Evolutionary conservation across 2,113 vertebrate genomes (phyloP).

Genomic region (Glaucomys volans): DNA sequence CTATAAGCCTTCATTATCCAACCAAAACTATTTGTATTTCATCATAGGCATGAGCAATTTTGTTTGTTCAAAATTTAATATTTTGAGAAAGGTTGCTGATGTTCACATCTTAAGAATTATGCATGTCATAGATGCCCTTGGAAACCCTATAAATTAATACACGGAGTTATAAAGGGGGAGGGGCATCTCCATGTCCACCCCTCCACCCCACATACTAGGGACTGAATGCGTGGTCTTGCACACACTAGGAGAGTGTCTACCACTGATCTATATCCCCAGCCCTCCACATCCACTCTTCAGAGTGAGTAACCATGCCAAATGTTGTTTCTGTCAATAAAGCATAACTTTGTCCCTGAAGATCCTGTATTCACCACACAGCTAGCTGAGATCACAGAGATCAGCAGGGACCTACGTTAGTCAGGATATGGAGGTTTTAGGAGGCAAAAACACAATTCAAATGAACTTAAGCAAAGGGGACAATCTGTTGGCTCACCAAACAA

Average conservation of each 20-base stretch:
- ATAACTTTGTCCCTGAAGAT: fast-evolving
- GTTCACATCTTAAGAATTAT: neutral
- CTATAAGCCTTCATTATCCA: neutral
- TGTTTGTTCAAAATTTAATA: neutral
- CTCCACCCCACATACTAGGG: too few species aligned
- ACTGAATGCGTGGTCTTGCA: too few species aligned
- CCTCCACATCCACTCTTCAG: neutral
- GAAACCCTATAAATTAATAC: neutral
- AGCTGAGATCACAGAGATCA: neutral
- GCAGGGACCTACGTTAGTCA: neutral
- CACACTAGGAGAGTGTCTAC: too few species aligned
- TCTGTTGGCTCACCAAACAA: neutral
- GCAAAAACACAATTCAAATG: neutral
- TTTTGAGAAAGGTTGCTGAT: neutral
- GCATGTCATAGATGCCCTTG: neutral
- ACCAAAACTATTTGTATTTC: neutral
- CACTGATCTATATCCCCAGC: too few species aligned
- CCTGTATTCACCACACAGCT: too few species aligned
- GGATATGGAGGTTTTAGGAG: neutral
- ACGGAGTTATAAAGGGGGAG: fast-evolving
- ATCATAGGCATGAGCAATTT: neutral
- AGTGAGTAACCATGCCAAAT: too few species aligned
- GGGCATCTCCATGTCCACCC: neutral
- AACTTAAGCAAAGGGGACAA: neutral
- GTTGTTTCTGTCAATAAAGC: neutral